Evolutionary conservation across 1,140 invertebrate genomes (phyloP), one percentile per base, ranked within the genome.

Genomic region (Arion vulgaris): DNA sequence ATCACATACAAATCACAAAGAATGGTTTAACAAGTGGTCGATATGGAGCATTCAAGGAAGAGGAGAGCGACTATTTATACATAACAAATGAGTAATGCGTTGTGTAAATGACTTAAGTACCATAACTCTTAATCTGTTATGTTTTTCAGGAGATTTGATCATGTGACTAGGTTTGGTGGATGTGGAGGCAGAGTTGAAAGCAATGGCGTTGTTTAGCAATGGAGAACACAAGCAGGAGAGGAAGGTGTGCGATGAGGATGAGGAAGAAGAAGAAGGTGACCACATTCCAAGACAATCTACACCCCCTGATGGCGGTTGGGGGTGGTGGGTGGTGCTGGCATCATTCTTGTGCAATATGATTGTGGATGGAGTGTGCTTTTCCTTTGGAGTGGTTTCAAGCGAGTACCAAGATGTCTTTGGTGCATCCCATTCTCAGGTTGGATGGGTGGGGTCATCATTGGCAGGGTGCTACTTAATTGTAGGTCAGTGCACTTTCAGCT

Each of bases 311-410:
- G 93, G 93, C 1, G 97, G 97, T 0, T 98, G 96, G 96, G 97
- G 97, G 1, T 98, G 97, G 96, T 93, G 96, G 88, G 95, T 98
- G 26, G 96, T 97, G 32, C 95, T 97, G 88, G 96, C 95, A 5
- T 97, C 96, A 0, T 97, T 98, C 91, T 95, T 97, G 95, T 96
- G 97, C 86, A 97, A 97, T 92, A 94, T 98, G 86, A 94, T 98
- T 89, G 96, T 92, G 45, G 93, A 93, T 78, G 93, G 93, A 11
- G 84, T 93, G 2, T 91, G 91, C 34, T 98, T 98, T 92, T 96
- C 97, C n/a, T 97, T 97, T 92, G 96, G 96, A 36, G 94, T 98
- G 71, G 96, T 98, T 91, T 95, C 96, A 89, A 92, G 94, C 77
- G 95, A 97, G 91, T 95, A 98, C 87, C 92, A 96, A 69, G 91